Conservation (phyloP, 2,113 vertebrate genomes). For the Eleginops maclovinus region DNA sequence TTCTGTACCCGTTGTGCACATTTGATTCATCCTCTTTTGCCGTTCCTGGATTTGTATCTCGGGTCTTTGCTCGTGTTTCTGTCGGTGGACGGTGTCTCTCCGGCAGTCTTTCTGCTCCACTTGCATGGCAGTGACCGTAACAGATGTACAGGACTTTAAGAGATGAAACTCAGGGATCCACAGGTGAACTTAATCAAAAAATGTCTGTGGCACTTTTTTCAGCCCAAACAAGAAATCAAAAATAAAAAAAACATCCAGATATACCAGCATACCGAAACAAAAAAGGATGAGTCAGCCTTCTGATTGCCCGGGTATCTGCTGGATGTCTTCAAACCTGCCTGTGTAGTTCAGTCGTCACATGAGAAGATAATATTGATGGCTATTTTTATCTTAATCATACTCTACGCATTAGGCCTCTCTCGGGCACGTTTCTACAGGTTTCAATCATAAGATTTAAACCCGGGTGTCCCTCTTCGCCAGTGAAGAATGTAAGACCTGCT, state of each 20-base stretch:
- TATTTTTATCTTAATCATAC: constrained; percentile 38
- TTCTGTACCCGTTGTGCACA: constrained; percentile 3
- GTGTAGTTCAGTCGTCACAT: constrained; percentile 49
- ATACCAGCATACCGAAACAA: constrained; percentile 36
- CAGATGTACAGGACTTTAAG: constrained; percentile 53
- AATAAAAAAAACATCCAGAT: constrained; percentile 28
- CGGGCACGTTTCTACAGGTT: constrained; percentile 30
- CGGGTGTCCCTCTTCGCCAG: constrained; percentile 40
- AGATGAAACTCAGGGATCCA: constrained; percentile 54
- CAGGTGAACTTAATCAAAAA: constrained; percentile 26
- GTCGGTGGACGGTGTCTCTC: constrained; percentile 44
- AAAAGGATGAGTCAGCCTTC: constrained; percentile 38
- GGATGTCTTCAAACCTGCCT: constrained; percentile 25
- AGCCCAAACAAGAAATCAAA: constrained; percentile 47
- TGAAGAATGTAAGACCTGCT: constrained; percentile 74
- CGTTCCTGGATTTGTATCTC: constrained; percentile 9
- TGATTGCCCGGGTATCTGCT: constrained; percentile 28
- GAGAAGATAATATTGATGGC: constrained; percentile 20
- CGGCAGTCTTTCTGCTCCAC: constrained; percentile 57
- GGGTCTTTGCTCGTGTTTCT: constrained; percentile 39
- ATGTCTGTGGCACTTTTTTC: constrained; percentile 41
- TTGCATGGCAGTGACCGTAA: constrained; percentile 73
- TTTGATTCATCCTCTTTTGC: constrained; percentile 18
- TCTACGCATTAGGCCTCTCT: constrained; percentile 36
- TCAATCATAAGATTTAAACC: constrained; percentile 43